A percentile compares a stretch with the other conserved stretches of the same genome.
Evolutionary conservation across 2,113 vertebrate genomes (phyloP).

Genomic region (Ailuropoda melanoleuca): DNA sequence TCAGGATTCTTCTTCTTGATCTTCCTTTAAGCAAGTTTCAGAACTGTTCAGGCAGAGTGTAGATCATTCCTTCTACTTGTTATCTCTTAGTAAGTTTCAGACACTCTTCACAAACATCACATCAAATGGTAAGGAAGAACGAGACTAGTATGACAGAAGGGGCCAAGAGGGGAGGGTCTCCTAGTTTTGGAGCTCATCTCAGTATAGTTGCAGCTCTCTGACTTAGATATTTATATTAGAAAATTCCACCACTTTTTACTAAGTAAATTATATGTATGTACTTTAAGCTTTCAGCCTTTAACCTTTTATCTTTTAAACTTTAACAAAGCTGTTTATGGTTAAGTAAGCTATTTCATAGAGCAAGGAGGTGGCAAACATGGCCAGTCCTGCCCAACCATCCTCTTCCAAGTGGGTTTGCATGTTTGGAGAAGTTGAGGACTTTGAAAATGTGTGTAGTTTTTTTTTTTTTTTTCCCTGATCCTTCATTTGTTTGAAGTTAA

Average conservation of each 20-base stretch:
- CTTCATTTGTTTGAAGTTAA: constrained; percentile 28
- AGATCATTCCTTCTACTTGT: background rate
- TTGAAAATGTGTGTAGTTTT: background rate
- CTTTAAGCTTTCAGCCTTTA: background rate
- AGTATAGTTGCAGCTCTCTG: background rate
- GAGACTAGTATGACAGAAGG: background rate
- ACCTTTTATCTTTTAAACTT: background rate
- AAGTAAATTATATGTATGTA: background rate
- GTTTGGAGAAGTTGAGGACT: background rate
- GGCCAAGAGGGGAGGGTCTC: accelerated
- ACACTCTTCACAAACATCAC: background rate
- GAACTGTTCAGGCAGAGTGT: background rate
- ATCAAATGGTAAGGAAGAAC: background rate
- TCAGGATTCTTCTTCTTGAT: background rate
- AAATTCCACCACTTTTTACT: background rate
- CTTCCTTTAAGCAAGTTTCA: background rate
- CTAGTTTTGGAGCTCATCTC: background rate
- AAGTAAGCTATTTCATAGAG: background rate
- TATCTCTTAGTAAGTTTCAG: background rate
- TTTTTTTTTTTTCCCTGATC: background rate
- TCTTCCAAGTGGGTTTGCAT: background rate
- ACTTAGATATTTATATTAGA: background rate
- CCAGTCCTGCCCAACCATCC: background rate
- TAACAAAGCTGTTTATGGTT: background rate
- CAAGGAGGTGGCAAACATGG: background rate